Evolutionary conservation across 1,140 invertebrate genomes (phyloP).

Genomic region (Meloidogyne chitwoodi): DNA sequence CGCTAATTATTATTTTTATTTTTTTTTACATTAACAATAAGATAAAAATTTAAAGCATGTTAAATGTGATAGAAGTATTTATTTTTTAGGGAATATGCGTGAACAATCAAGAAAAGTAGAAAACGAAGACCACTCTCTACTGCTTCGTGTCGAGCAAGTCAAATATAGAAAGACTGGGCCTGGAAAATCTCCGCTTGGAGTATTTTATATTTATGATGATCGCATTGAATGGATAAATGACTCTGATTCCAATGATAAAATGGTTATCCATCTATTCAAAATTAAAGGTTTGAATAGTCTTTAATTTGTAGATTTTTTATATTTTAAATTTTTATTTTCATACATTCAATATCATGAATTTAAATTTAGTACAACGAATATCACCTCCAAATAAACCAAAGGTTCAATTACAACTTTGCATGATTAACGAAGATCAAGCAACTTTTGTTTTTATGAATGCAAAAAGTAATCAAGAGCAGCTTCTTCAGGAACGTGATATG

Average conservation of each 20-base stretch:
- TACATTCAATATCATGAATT: not conserved
- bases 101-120: not conserved
- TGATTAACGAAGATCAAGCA: conserved; percentile 81
- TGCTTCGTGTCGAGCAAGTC: conserved; percentile 45
- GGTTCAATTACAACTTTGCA: conserved; percentile 93
- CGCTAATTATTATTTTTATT: no score
- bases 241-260: conserved; percentile 10
- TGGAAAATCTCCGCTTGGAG: conserved; percentile 55
- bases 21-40: no score
- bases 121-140: not conserved
- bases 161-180: conserved; percentile 52
- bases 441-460: conserved; percentile 97
- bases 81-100: not conserved
- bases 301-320: conserved; percentile 19
- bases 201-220: conserved; percentile 37
- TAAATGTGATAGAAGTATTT: no score
- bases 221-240: conserved; percentile 38
- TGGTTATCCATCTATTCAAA: conserved; percentile 41
- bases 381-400: conserved; percentile 95
- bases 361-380: conserved; percentile 82
- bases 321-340: not conserved
- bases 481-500: conserved; percentile 82
- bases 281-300: conserved; percentile 36
- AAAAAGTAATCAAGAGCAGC: conserved; percentile 71
- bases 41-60: no score